These are phyloP conservation scores for Neoniphon sammara DNA, from an alignment of 2,797 vertebrate species.

Conservation along the genomic window DNA sequence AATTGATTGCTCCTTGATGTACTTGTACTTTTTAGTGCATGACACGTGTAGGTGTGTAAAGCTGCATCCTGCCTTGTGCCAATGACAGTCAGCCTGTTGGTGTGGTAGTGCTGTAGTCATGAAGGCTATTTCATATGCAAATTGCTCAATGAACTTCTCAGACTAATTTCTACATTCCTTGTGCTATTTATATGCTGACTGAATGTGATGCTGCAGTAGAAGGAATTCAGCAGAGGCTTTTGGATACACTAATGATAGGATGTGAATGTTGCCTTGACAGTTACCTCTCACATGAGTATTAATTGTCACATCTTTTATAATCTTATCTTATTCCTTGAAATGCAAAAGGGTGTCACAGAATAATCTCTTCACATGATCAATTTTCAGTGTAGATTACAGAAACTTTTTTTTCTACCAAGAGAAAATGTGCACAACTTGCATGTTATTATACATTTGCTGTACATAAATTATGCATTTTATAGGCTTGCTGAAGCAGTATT, in stretches of 20 bases:
- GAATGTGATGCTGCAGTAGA: slow-evolving; percentile 10
- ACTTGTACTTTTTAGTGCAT: slow-evolving; percentile 35
- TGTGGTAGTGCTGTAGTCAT: slow-evolving; percentile 15
- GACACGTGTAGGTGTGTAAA: slow-evolving; percentile 2
- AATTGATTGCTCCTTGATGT: slow-evolving; percentile 19
- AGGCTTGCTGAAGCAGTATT: slow-evolving; percentile 6
- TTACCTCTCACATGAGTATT: slow-evolving; percentile 37
- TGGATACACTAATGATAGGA: slow-evolving; percentile 35
- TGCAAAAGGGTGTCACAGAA: slow-evolving; percentile 53
- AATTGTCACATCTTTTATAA: slow-evolving; percentile 51
- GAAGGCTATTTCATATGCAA: slow-evolving; percentile 29
- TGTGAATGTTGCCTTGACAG: slow-evolving; percentile 35
- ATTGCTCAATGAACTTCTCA: slow-evolving; percentile 25
- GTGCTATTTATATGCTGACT: slow-evolving; percentile 8
- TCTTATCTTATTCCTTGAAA: slow-evolving; percentile 63
- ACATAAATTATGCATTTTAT: neutral
- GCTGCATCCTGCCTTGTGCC: slow-evolving; percentile 11
- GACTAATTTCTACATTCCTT: slow-evolving; percentile 26
- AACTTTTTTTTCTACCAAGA: slow-evolving; percentile 27
- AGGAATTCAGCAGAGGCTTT: slow-evolving; percentile 37
- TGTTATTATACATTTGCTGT: slow-evolving; percentile 3
- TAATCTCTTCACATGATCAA: slow-evolving; percentile 49
- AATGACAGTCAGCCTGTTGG: neutral
- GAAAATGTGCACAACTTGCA: slow-evolving; percentile 10
- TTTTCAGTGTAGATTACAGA: slow-evolving; percentile 23